These are phyloP conservation scores for Bryconaethiops microstoma DNA, from an alignment of 2,797 vertebrate species.

Conservation along the genomic window DNA sequence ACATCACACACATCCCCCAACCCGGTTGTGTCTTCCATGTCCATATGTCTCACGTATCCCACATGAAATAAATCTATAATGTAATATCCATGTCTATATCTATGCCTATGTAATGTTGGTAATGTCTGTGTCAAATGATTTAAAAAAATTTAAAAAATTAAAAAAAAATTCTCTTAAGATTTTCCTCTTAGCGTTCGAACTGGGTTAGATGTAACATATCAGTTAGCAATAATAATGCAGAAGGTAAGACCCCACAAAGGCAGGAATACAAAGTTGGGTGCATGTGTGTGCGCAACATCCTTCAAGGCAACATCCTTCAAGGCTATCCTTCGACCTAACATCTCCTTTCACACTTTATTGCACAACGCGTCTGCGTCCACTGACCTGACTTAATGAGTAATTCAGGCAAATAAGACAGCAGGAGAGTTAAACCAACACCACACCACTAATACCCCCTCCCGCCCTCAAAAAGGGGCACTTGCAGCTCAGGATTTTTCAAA, in stretches of 20 bases:
- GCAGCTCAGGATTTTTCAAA: constrained; percentile 34
- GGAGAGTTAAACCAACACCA: constrained; percentile 33
- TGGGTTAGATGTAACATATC: not conserved
- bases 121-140: too few relatives aligned
- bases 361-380: constrained; percentile 56
- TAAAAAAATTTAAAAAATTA: too few relatives aligned
- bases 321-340: constrained; percentile 45
- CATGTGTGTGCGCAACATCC: constrained; percentile 18
- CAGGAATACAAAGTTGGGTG: not conserved
- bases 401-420: constrained; percentile 52
- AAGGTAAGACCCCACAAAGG: not conserved
- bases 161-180: too few relatives aligned
- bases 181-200: not conserved
- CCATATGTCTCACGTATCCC: too few relatives aligned
- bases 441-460: too few relatives aligned
- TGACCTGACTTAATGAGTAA: constrained; percentile 60
- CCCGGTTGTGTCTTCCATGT: too few relatives aligned
- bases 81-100: too few relatives aligned
- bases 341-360: constrained; percentile 54
- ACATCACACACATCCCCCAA: too few relatives aligned
- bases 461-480: constrained; percentile 14
- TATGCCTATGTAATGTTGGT: too few relatives aligned
- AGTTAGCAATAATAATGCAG: not conserved
- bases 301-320: constrained; percentile 36
- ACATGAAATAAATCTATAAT: too few relatives aligned